Evolutionary conservation across 2,888 invertebrate species (phyloP), one percentile per base, ranked within the genome.

Genomic region (Galerucella pusilla): DNA sequence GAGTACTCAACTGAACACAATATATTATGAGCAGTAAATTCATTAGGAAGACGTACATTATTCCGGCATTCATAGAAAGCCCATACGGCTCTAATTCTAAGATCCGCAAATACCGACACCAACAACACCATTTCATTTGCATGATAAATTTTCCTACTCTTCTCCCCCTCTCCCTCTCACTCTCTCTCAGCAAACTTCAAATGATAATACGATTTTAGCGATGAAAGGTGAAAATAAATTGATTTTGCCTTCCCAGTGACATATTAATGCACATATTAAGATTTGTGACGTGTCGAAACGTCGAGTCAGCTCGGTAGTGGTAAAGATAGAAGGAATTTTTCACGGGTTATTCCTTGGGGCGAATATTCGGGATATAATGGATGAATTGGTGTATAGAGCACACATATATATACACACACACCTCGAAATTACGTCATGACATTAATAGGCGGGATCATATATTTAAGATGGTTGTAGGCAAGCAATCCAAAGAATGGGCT

Each of bases 231-330:
- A 81, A 86, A 87, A 87, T 87, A 87, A 87, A 87, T 87, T 87
- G 87, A 87, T 87, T 87, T 85, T 85, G 84, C 86, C 85, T 85
- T 86, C 85, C 86, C 83, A 86, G 86, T 87, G 87, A 87, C 87
- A 87, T 87, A 87, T 87, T 87, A 87, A 87, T 87, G 87, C 86
- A 87, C 85, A 85, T 86, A 87, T 86, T 87, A 86, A 87, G 86
- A 85, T 85, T 84, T 84, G 82, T 84, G 85, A 84, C 85, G 83
- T 82, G 81, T 80, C 80, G 67, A 78, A 75, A 72, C 76, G 80
- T 78, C 74, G 76, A 78, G 78, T 77, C 84, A 83, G 82, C 77
- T 81, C 80, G 80, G 79, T 84, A 81, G 70, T 83, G 80, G 78
- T 68, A 67, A 76, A 77, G 77, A 77, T 75, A 75, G 77, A 20